phyloP scores from a whole-genome alignment of 2,797 vertebrate genomes.

The Caiman crocodilus region DNA sequence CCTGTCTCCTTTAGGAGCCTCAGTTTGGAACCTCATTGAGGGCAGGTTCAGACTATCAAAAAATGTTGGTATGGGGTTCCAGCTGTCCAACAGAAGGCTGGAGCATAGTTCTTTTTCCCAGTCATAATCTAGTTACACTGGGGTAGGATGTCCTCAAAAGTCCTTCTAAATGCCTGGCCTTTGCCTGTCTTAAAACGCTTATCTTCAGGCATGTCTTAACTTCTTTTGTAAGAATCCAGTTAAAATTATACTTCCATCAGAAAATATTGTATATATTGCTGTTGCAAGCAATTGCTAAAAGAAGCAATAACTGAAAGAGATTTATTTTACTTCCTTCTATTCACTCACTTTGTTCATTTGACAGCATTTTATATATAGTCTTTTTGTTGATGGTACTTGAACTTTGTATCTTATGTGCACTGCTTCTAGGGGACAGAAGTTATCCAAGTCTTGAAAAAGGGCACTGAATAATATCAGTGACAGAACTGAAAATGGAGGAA shows the following conservation, averaged over 20 bases:
- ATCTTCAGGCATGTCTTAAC: neutral
- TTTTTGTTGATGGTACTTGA: neutral
- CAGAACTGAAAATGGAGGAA: constrained; percentile 62
- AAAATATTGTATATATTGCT: neutral
- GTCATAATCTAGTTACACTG: neutral
- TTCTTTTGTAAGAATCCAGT: neutral
- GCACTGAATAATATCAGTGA: constrained; percentile 37
- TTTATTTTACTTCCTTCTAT: neutral
- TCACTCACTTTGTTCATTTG: neutral
- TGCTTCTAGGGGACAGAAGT: neutral
- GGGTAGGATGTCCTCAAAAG: neutral
- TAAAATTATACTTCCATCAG: neutral
- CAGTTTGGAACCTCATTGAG: neutral
- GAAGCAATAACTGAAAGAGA: neutral
- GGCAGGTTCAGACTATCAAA: neutral
- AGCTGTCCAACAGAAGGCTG: neutral
- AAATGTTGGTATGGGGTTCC: neutral
- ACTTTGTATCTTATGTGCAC: neutral
- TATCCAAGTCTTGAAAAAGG: constrained; percentile 21
- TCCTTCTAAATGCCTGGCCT: neutral
- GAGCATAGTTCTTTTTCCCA: neutral
- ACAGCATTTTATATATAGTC: neutral
- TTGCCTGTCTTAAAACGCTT: neutral
- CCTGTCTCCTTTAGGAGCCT: neutral
- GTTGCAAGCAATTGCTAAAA: neutral